These are phyloP conservation scores for Agapostemon virescens DNA, from an alignment of 2,888 invertebrate genomes.

Conservation along the genomic window DNA sequence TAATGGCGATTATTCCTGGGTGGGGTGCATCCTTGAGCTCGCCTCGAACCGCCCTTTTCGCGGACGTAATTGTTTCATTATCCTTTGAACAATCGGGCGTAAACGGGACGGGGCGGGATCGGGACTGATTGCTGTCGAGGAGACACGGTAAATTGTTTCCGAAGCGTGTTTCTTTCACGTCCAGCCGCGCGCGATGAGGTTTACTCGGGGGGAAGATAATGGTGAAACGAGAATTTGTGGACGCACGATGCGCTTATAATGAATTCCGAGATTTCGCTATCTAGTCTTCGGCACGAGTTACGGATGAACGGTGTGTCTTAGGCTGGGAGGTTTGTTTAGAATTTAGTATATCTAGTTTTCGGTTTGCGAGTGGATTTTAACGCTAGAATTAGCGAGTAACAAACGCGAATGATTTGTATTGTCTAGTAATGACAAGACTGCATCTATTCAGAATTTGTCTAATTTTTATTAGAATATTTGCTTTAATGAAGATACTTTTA, in stretches of 20 bases:
- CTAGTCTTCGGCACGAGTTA: background rate
- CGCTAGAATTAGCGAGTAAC: too few relatives aligned
- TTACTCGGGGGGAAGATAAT: background rate
- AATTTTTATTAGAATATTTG: too few relatives aligned
- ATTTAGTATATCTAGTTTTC: background rate
- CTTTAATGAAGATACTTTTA: too few relatives aligned
- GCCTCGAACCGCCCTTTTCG: slow-evolving; percentile 24
- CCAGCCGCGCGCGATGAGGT: background rate
- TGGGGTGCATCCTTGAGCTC: slow-evolving; percentile 5
- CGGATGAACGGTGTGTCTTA: background rate
- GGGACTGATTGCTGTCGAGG: slow-evolving; percentile 9
- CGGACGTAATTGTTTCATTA: slow-evolving; percentile 44
- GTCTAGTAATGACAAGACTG: too few relatives aligned
- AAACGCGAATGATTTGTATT: too few relatives aligned
- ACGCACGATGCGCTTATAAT: background rate
- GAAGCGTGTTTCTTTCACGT: slow-evolving; percentile 10
- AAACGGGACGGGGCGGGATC: slow-evolving; percentile 6
- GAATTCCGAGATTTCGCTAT: slow-evolving; percentile 5
- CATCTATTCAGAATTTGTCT: too few relatives aligned
- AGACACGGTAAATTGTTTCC: slow-evolving; percentile 19
- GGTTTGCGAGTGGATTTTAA: background rate
- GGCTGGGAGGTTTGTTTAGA: background rate
- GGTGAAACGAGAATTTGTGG: background rate
- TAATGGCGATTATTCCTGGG: slow-evolving; percentile 54
- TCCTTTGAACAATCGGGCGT: slow-evolving; percentile 31